Conservation (phyloP, 2,888 invertebrate genomes). For the Lepidochitona cinerea region DNA sequence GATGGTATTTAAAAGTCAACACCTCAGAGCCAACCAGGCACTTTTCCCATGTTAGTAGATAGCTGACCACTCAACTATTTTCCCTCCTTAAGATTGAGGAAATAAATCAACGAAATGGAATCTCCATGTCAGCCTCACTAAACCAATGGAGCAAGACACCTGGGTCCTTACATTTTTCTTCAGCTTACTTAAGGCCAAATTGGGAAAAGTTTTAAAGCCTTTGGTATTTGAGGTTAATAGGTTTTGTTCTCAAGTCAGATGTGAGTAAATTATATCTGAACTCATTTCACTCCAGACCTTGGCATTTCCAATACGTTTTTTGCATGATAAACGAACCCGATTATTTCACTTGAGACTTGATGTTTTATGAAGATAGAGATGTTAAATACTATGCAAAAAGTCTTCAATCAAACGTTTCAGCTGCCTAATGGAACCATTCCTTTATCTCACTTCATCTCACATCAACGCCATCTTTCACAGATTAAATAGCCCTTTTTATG, state of each 20-base stretch:
- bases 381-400: not conserved
- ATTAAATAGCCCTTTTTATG: too few species aligned
- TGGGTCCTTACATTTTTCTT: not conserved
- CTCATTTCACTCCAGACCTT: too few species aligned
- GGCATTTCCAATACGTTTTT: not conserved
- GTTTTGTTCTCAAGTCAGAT: too few species aligned
- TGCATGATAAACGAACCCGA: not conserved
- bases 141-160: not conserved
- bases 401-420: not conserved
- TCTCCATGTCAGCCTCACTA: not conserved
- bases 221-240: not conserved
- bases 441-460: too few species aligned
- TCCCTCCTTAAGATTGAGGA: not conserved
- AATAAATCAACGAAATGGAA: conserved; percentile 3
- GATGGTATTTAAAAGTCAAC: too few species aligned
- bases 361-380: not conserved
- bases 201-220: not conserved
- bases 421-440: too few species aligned
- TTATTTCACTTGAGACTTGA: not conserved
- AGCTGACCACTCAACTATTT: not conserved
- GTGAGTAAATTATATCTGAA: too few species aligned
- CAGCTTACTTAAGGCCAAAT: not conserved
- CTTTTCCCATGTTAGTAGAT: not conserved
- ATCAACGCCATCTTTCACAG: too few species aligned
- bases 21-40: too few species aligned